A percentile compares a stretch with the other conserved stretches of the same genome.
These are phyloP conservation scores for Cacoxenus indagator DNA, from an alignment of 2,888 invertebrate genomes.

Conservation along the genomic window DNA sequence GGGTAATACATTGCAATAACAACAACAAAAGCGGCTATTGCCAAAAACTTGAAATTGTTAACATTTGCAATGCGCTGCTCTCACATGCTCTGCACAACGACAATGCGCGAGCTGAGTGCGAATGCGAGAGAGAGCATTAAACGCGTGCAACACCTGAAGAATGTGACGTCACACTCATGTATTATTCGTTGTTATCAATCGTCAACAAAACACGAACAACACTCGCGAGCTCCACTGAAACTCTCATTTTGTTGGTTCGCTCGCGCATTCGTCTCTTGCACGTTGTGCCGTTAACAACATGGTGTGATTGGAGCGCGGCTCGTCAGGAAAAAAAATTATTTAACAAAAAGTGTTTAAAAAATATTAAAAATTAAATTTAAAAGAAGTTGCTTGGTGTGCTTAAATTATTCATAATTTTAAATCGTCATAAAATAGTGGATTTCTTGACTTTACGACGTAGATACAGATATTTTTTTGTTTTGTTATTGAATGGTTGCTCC, in stretches of 20 bases:
- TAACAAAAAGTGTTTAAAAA: constrained; percentile 31
- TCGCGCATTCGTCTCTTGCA: constrained; percentile 58
- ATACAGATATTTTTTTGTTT: no score
- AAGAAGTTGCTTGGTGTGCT: constrained; percentile 17
- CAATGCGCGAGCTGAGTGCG: no score
- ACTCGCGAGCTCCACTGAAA: background rate
- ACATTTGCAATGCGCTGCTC: no score
- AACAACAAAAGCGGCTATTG: constrained; percentile 25
- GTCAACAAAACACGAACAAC: constrained; percentile 28
- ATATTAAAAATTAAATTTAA: constrained; percentile 20
- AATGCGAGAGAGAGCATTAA: background rate
- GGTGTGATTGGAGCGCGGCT: background rate
- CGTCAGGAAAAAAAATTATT: background rate
- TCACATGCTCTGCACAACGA: no score
- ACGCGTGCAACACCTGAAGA: constrained; percentile 30
- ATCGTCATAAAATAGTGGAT: no score
- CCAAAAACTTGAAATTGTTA: constrained; percentile 24
- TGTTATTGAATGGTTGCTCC: no score
- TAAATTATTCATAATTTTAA: background rate
- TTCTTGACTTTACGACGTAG: no score
- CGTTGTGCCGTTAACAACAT: constrained; percentile 44
- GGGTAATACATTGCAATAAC: constrained; percentile 2
- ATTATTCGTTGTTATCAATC: background rate
- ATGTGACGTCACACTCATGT: constrained; percentile 34
- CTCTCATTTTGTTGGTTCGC: constrained; percentile 23